Conservation (phyloP, 37 sponge, comb jelly and placozoan genomes). For the Oopsacas minuta region DNA sequence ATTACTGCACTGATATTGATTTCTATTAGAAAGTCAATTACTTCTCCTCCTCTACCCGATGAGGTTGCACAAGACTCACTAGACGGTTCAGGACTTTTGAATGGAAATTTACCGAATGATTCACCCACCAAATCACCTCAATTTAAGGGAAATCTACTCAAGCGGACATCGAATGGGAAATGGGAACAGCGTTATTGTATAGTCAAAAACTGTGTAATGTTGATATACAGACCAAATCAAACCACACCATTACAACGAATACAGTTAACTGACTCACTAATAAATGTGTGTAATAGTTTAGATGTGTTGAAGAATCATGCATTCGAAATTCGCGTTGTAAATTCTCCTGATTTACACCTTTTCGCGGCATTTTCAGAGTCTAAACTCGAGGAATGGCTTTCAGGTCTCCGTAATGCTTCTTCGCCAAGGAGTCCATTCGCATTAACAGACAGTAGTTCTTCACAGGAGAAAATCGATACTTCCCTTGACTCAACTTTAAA, state of each 20-base stretch:
- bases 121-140: background rate
- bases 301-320: background rate
- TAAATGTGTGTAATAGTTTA: background rate
- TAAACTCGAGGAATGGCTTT: slow-evolving; percentile 3
- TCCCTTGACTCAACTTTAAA: background rate
- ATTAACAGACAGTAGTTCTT: background rate
- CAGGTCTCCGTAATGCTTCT: background rate
- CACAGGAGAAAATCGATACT: background rate
- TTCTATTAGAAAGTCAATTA: background rate
- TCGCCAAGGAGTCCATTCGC: background rate
- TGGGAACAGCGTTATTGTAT: slow-evolving; percentile 20
- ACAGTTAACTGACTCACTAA: background rate
- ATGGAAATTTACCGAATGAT: background rate
- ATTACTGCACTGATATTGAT: background rate
- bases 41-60: background rate
- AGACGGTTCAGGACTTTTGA: background rate
- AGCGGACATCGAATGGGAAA: background rate
- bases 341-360: background rate
- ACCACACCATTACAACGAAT: background rate
- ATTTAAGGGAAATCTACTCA: background rate
- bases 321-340: background rate
- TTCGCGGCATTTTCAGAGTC: slow-evolving; percentile 4
- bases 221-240: background rate
- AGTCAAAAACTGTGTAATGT: background rate
- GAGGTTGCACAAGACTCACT: background rate